Percentiles rank a stretch among this genome's conserved stretches.
phyloP scores from a whole-genome alignment of 1,140 invertebrate species.

The Liolophura sinensis region DNA sequence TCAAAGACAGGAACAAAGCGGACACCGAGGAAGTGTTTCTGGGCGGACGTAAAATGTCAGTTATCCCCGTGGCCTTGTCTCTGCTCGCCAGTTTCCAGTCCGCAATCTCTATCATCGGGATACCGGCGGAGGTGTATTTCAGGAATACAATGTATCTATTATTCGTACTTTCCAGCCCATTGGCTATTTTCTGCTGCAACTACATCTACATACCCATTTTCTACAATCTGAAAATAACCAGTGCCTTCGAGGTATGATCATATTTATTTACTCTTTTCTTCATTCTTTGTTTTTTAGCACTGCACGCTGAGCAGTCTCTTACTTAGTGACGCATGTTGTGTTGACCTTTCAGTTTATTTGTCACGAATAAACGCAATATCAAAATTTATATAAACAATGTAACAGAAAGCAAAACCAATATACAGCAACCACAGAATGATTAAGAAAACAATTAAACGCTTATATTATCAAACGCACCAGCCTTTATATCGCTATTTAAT shows the following conservation, averaged over 20 bases:
- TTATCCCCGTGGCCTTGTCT: constrained; percentile 48
- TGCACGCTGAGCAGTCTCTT: no score
- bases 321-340: no score
- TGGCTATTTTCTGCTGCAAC: constrained; percentile 41
- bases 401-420: no score
- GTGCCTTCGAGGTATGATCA: constrained; percentile 55
- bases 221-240: constrained; percentile 48
- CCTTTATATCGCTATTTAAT: no score
- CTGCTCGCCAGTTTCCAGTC: constrained; percentile 76
- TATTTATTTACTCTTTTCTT: no score
- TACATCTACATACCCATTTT: constrained; percentile 54
- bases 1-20: constrained; percentile 67
- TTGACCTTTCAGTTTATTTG: no score
- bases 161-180: constrained; percentile 38
- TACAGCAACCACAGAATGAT: no score
- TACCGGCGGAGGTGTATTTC: constrained; percentile 80
- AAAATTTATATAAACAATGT: no score
- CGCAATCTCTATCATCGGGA: constrained; percentile 84
- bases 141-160: constrained; percentile 45
- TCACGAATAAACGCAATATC: no score
- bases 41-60: constrained; percentile 73
- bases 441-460: no score
- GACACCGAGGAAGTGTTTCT: constrained; percentile 78
- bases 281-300: no score
- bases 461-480: no score